A percentile compares a stretch with the other conserved stretches of the same genome.
Evolutionary conservation across 2,888 invertebrate species (phyloP).

Genomic region (Acleris sparsana): DNA sequence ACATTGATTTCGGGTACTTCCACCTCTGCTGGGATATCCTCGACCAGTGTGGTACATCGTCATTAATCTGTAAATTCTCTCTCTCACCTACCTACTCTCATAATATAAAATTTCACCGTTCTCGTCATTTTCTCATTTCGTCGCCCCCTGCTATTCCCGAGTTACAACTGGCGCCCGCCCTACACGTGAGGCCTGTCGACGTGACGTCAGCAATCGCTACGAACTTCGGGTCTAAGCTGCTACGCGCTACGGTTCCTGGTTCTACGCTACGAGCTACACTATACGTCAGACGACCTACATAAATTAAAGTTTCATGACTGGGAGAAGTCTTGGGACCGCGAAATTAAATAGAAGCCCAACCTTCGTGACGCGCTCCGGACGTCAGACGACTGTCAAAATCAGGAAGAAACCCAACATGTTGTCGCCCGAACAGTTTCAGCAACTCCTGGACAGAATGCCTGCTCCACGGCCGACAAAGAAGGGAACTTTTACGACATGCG

Average conservation of each 20-base stretch:
- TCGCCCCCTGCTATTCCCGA: not conserved
- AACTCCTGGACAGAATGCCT: not conserved
- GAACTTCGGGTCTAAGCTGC: not conserved
- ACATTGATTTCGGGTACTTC: too few species aligned
- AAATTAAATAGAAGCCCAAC: not conserved
- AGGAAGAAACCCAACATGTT: not conserved
- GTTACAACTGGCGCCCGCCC: not conserved
- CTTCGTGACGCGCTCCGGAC: conserved; percentile 2
- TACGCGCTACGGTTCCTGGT: conserved; percentile 4
- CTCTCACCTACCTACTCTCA: too few species aligned
- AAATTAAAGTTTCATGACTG: not conserved
- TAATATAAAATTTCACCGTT: too few species aligned
- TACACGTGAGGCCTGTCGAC: not conserved
- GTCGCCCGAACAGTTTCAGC: not conserved
- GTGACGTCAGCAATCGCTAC: not conserved
- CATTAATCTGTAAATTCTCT: too few species aligned
- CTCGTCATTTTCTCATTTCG: too few species aligned
- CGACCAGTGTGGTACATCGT: too few species aligned
- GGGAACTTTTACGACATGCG: not conserved
- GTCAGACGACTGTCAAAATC: not conserved
- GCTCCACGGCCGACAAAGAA: not conserved
- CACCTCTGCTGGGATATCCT: too few species aligned
- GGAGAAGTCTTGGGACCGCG: not conserved
- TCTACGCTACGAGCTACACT: not conserved
- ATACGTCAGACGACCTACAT: not conserved